Base-by-base conservation (phyloP, 2,888 invertebrate genomes). In the Agrilus cyanescens region DNA sequence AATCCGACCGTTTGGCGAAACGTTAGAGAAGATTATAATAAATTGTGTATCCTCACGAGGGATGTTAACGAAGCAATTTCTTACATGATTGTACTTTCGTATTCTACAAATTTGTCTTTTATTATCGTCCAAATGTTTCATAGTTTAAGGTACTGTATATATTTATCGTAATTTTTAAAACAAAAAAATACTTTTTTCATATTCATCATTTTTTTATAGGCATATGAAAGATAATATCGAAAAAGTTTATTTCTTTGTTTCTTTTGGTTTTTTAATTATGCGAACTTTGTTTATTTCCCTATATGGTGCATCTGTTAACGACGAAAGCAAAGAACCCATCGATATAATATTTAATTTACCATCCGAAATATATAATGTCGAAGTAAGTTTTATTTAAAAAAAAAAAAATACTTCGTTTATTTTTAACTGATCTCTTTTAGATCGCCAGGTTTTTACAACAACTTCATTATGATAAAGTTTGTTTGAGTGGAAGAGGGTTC, bases 21-120 rank as follows among this genome's bases (percentile, higher is more conserved):
- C 38, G 63, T 80, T 1, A 70, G 84, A 43, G 73, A 71, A 52
- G 81, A 83, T 47, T 81, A 79, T 51, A 74, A 78, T 42, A 68
- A 72, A 18, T 70, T 84, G 16, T 72, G 76, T 2, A 69, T 70
- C 13, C 62, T 84, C 18, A 75, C 82, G 2, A 69, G 73, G 31
- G 65, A 64, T 14, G 68, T 82, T 4, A 80, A 84, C 52, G 61
- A 66, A 0, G 65, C 74, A 29, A 68, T 85, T 16, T 78, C 82
- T 1, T 68, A 70, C n/a, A 65, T 84, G 40, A 70, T 84, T 1
- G 59, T 85, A 0, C 57, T 84, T 2, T 80, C 82, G 0, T 82
- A 80, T 51, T 66, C 75, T 12, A 79, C 75, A 47, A 82, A 85
- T 31, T 7, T 33, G 18, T 16, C 12, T 12, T 13, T 16, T 16